These are phyloP conservation scores for Suricata suricatta DNA, from an alignment of 2,113 vertebrate genomes.

Conservation along the genomic window DNA sequence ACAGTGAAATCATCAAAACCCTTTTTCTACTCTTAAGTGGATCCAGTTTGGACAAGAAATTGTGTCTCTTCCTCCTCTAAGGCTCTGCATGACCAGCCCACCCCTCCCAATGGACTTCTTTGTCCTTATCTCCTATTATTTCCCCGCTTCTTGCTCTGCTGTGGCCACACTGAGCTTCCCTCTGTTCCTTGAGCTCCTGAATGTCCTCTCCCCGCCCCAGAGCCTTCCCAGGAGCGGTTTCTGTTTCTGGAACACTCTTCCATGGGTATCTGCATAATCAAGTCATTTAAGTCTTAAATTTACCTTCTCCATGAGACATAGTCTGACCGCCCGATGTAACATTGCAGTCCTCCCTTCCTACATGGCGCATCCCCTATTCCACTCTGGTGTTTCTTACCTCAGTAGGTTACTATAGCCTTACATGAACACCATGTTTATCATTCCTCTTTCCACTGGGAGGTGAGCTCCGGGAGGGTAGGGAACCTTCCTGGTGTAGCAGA, in stretches of 20 bases:
- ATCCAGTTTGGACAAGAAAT: background rate
- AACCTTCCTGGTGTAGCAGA: background rate
- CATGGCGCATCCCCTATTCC: background rate
- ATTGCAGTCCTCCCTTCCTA: background rate
- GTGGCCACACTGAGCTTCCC: background rate
- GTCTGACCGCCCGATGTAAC: background rate
- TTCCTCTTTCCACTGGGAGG: background rate
- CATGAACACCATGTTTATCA: background rate
- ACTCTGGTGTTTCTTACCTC: background rate
- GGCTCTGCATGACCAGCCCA: too few relatives aligned
- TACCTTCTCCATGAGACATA: background rate
- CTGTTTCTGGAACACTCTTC: background rate
- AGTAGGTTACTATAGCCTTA: background rate
- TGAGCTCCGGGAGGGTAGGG: too few relatives aligned
- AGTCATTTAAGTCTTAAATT: background rate
- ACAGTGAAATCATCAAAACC: background rate
- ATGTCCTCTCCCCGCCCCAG: background rate
- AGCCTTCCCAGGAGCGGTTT: background rate
- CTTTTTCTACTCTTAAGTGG: background rate
- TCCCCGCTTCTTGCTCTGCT: background rate
- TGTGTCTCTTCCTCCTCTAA: background rate
- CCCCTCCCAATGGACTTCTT: background rate
- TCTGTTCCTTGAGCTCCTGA: background rate
- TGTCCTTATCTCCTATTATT: background rate
- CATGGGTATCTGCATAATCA: background rate